phyloP scores from a whole-genome alignment of 2,797 vertebrate species.

The Perodicticus potto region DNA sequence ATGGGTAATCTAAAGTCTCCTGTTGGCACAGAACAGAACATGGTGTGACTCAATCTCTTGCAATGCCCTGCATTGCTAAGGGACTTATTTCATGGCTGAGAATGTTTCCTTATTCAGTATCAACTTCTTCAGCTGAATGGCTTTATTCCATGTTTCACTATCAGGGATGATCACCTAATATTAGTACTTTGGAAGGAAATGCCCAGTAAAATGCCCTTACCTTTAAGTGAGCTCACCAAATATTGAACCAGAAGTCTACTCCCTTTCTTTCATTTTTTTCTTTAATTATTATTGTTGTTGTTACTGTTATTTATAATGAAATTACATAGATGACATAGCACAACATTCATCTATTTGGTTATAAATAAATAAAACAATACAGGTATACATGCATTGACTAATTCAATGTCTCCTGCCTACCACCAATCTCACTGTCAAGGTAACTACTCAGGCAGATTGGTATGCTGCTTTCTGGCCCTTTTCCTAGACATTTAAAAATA shows the following conservation, averaged over 20 bases:
- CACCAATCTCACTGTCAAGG: not conserved
- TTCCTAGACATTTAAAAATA: not conserved
- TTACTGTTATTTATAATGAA: not conserved
- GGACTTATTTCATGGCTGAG: slow-evolving; percentile 12
- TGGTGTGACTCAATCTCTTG: slow-evolving; percentile 62
- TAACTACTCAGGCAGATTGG: not conserved
- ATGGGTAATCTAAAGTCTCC: not conserved
- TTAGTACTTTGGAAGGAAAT: not conserved
- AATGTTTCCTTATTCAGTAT: slow-evolving; percentile 67
- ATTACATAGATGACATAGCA: not conserved
- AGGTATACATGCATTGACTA: no score
- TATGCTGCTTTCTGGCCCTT: not conserved
- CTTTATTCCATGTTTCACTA: not conserved
- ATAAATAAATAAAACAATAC: not conserved
- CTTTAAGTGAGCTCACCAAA: not conserved
- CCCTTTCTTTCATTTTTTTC: not conserved
- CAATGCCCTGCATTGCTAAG: not conserved
- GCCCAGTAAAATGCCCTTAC: not conserved
- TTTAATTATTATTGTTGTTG: not conserved
- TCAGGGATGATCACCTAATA: not conserved
- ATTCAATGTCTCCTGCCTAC: not conserved
- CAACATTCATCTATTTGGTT: not conserved
- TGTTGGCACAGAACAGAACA: not conserved
- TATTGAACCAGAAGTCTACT: not conserved
- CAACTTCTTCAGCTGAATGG: slow-evolving; percentile 54